Evolutionary conservation across 1,140 invertebrate genomes (phyloP).

Genomic region (Tetranychus urticae): DNA sequence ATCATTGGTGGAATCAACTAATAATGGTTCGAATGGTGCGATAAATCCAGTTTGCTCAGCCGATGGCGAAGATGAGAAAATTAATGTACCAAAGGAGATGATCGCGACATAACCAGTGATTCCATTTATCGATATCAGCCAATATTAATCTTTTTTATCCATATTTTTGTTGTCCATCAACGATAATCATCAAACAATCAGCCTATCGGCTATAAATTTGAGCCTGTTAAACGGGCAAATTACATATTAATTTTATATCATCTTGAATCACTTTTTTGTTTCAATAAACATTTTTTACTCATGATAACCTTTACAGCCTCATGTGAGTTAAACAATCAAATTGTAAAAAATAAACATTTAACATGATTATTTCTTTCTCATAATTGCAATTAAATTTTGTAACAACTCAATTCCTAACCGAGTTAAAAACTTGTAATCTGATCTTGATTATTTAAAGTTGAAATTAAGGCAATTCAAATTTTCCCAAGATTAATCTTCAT

Average conservation of each 20-base stretch:
- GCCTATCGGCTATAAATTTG: neutral
- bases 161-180: neutral
- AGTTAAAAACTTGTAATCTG: no score
- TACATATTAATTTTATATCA: neutral
- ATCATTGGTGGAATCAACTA: constrained; percentile 10
- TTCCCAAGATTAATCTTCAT: no score
- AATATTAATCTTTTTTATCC: neutral
- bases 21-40: neutral
- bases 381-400: no score
- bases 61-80: neutral
- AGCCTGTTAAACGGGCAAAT: neutral
- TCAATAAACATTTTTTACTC: no score
- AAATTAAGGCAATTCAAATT: no score
- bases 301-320: no score
- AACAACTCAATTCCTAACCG: no score
- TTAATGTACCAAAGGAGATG: neutral
- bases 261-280: no score
- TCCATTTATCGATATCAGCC: neutral
- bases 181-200: neutral
- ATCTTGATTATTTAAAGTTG: no score
- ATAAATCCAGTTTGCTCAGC: neutral
- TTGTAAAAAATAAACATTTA: no score
- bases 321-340: no score
- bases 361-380: no score
- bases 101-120: neutral